Base-by-base conservation (phyloP, 2,888 invertebrate species). In the Hyles lineata region DNA sequence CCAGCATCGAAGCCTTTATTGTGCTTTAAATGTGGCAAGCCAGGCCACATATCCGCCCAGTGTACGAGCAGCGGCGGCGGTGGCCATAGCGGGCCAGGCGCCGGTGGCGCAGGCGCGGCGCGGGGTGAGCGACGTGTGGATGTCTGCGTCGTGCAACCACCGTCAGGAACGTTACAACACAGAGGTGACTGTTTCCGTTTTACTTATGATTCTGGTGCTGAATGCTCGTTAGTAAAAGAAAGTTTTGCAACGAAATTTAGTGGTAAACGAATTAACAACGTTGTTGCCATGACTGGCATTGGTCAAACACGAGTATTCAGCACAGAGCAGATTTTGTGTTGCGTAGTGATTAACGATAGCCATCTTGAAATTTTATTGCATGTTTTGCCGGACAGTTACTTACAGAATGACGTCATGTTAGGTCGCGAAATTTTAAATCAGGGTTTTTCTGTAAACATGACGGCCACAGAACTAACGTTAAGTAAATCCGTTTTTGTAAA, bases 351-450 rank as follows among this genome's bases (percentile, higher is more conserved):
- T 61, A 60, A 71, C 23, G 52, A 72, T 19, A 15, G 55, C 52
- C 2, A 35, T n/a, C 1, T 71, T 0, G 70, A 73, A 59, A 58
- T 74, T 15, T 70, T 73, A 52, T 72, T 74, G 3, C 72, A 75
- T 32, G 72, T 75, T 32, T 62, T 75, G 19, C 75, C 75, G 0
- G 75, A 75, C 19, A 35, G 5, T 17, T 75, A 63, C 63, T 32
- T 75, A 9, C 60, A 7, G 2, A 72, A 25, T 70, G 60, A 60
- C 7, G 25, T 75, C 7, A 62, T 74, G 70, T 29, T 73, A 19
- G 73, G 75, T n/a, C 72, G 73, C 0, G 75, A 69, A 9, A 62
- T 69, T 59, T 70, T 69, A 63, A 43, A 23, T 7, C n/a, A 15
- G 0, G 62, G 73, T 2, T 70, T 70, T 25, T 1, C 29, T 0